Evolutionary conservation across 2,797 vertebrate species (phyloP).

Genomic region (Sebastes cheni): DNA sequence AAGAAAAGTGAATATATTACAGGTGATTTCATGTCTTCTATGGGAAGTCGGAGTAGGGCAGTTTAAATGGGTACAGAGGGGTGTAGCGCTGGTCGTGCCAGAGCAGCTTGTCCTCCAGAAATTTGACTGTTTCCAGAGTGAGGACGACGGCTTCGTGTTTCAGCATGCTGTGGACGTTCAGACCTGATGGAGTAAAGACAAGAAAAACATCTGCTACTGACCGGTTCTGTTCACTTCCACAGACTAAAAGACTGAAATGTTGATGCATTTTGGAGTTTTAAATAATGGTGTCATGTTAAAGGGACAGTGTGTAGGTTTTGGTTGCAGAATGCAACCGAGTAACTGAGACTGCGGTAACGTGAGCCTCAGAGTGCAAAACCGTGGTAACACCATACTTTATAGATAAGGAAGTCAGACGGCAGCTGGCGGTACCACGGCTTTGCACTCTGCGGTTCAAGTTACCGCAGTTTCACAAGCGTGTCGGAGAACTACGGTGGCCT

Average conservation of each 20-base stretch:
- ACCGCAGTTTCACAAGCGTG: too few species aligned
- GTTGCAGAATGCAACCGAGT: too few species aligned
- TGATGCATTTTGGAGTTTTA: neutral
- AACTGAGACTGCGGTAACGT: too few species aligned
- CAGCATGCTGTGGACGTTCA: conserved; percentile 91
- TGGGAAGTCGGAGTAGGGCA: conserved; percentile 86
- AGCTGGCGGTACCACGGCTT: too few species aligned
- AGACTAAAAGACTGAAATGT: neutral
- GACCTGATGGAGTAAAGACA: conserved; percentile 70
- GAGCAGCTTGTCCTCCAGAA: conserved; percentile 89
- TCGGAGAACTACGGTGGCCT: too few species aligned
- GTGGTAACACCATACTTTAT: too few species aligned
- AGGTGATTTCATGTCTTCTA: conserved; percentile 54
- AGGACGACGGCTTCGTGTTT: conserved; percentile 88
- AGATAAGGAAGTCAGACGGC: too few species aligned
- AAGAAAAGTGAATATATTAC: conserved; percentile 39
- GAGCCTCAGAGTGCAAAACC: too few species aligned
- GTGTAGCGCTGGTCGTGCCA: conserved; percentile 87
- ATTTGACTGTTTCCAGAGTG: conserved; percentile 82
- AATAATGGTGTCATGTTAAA: neutral
- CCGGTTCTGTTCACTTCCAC: neutral
- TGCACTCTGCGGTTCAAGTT: too few species aligned
- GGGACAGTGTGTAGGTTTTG: too few species aligned
- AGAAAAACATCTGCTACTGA: neutral
- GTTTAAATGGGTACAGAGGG: conserved; percentile 83